A percentile compares a stretch with the other conserved stretches of the same genome.
phyloP scores from a whole-genome alignment of 2,113 vertebrate species.

The Nicator chloris region DNA sequence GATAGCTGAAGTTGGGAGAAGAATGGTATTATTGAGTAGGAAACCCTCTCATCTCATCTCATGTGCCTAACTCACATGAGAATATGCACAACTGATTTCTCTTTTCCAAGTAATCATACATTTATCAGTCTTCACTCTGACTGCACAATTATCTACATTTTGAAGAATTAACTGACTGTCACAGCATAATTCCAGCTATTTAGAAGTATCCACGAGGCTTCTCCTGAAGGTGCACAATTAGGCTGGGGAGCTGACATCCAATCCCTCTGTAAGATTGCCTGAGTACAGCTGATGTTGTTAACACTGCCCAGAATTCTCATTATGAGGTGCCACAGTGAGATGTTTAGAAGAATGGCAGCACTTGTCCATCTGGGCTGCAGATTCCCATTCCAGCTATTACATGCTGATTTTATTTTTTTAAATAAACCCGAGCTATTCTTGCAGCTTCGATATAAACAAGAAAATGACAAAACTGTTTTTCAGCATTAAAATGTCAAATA shows the following conservation, averaged over 20 bases:
- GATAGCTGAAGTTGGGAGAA: neutral
- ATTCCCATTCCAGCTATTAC: neutral
- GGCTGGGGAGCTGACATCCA: neutral
- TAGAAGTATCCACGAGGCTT: neutral
- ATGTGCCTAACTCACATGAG: neutral
- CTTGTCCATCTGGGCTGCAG: neutral
- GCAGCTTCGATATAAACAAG: neutral
- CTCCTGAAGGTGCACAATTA: neutral
- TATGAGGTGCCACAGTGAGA: neutral
- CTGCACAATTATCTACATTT: neutral
- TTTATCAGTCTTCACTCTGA: neutral
- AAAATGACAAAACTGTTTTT: neutral
- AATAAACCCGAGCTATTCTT: neutral
- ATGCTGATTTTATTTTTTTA: neutral
- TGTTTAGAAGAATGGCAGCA: neutral
- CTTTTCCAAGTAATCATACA: neutral
- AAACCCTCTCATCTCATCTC: neutral
- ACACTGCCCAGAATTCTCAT: neutral
- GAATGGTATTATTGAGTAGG: neutral
- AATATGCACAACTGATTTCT: neutral
- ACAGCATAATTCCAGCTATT: neutral
- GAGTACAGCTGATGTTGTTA: neutral
- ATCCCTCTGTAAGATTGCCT: neutral
- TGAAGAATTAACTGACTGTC: neutral
- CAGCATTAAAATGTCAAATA: neutral